Evolutionary conservation across 2,797 vertebrate species (phyloP), one percentile per base, ranked within the genome.

Genomic region (Allobates femoralis): DNA sequence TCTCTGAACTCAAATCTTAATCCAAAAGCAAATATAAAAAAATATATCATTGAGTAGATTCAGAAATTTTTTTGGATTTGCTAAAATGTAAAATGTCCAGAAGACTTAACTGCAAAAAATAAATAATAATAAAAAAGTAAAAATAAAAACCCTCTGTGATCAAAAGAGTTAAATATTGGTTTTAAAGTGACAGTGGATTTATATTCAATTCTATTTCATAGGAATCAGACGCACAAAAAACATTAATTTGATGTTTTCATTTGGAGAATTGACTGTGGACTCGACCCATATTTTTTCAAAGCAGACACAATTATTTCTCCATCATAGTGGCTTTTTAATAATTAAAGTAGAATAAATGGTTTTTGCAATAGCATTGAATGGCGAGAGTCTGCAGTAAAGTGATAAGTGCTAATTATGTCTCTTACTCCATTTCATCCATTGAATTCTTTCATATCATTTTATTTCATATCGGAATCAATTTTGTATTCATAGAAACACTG

Each of bases 221-320:
- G 16, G 11, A 60, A 51, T 51, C 26, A 76, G 50, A 53, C n/a
- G 21, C 74, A 55, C 74, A 76, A 76, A n/a, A 74, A 74, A 74
- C 71, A 74, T 74, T 74, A 74, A 77, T 77, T 77, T 77, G 50
- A 77, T 77, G 75, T 77, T 77, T 77, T 55, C 74, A 51, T 55
- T 76, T 77, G 51, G 51, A 32, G 75, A 55, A 56, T 30, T 56
- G 75, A 56, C 51, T 76, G 28, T 16, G 41, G 46, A n/a, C 23
- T 26, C 30, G 19, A 77, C 75, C 75, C 30, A 15, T 56, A 77
- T 55, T 30, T 32, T 55, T 74, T 77, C 28, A 77, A 56, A 77
- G 50, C 28, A 21, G 10, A 77, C 18, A 77, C 75, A 56, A 76
- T 55, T 32, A 55, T 77, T 77, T 77, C 32, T 77, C 53, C 75